Evolutionary conservation across 2,113 vertebrate genomes (phyloP), one percentile per base, ranked within the genome.

Genomic region (Peromyscus maniculatus): DNA sequence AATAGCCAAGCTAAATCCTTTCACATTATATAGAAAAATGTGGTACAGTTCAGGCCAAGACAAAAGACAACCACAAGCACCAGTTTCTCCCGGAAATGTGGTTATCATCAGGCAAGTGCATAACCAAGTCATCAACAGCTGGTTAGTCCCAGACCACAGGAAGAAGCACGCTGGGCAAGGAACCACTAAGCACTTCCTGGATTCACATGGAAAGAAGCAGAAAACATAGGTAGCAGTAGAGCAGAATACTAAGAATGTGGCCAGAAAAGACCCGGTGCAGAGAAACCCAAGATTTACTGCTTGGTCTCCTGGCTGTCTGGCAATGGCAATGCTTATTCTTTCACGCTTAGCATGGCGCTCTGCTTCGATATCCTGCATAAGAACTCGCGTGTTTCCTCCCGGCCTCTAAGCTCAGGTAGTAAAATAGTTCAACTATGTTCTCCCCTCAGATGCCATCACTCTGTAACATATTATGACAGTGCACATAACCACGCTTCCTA

Each of bases 341-440:
- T 74, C 62, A 21, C 79, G 74, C 78, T 93, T 75, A 75, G 62
- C 83, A 52, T 59, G 13, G 55, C 43, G 64, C 21, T 87, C 62
- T 84, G 71, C 62, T 93, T 89, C 83, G 79, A 78, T 87, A 69
- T 11, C 62, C 69, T 88, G 57, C 86, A 26, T 86, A 49, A 92
- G 84, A 97, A 78, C 19, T 59, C 59, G 11, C 74, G 66, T 52
- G 52, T 83, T 89, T 90, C 83, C 74, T 95, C 31, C 55, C 15
- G 36, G 5, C 80, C 87, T 96, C 43, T 57, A 31, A 92, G 91
- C 59, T 39, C 46, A 88, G 79, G 79, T 66, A 72, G 55, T 19
- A 55, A 88, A 94, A 91, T 46, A 78, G 39, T 55, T 74, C 55
- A 10, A 2, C 75, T 90, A 33, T 52, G 4, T 77, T 88, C 43